phyloP scores from a whole-genome alignment of 2,888 invertebrate genomes.

The Diplazon laetatorius region DNA sequence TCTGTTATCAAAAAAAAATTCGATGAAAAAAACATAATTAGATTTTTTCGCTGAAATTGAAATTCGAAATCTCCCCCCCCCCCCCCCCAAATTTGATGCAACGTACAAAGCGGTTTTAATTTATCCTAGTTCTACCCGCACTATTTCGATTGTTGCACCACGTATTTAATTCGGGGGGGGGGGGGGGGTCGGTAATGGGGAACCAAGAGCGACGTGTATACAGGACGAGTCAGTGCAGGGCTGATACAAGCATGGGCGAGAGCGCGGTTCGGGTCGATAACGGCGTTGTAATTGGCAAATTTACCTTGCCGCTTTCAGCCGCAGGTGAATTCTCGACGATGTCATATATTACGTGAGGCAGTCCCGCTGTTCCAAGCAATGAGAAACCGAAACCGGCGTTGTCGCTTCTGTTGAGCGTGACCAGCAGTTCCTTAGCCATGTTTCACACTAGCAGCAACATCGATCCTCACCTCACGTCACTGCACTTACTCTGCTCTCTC shows the following conservation, averaged over 20 bases:
- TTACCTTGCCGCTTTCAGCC: slow-evolving; percentile 93
- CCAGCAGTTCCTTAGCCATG: slow-evolving; percentile 95
- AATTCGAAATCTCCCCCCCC: too few species aligned
- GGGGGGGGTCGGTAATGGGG: too few species aligned
- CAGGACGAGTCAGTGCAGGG: slow-evolving; percentile 19
- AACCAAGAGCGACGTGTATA: too few species aligned
- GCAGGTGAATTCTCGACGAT: slow-evolving; percentile 97
- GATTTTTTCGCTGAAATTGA: too few species aligned
- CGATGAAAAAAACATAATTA: too few species aligned
- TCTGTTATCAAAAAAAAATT: too few species aligned
- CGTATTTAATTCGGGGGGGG: too few species aligned
- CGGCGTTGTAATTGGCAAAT: slow-evolving; percentile 28
- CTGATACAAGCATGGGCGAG: slow-evolving; percentile 43
- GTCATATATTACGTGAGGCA: slow-evolving; percentile 96
- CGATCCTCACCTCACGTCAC: slow-evolving; percentile 66
- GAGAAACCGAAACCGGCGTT: slow-evolving; percentile 96
- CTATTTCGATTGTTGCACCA: too few species aligned
- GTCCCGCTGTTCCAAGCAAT: slow-evolving; percentile 93
- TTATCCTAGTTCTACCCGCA: too few species aligned
- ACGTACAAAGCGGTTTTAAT: too few species aligned
- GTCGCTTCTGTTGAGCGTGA: slow-evolving; percentile 94
- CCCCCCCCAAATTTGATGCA: too few species aligned
- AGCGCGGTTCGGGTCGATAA: slow-evolving; percentile 59
- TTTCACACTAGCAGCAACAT: slow-evolving; percentile 75
- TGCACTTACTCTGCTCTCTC: slow-evolving; percentile 60